Evolutionary conservation across 2,797 vertebrate genomes (phyloP).

Genomic region (Leptatherina wallacei): DNA sequence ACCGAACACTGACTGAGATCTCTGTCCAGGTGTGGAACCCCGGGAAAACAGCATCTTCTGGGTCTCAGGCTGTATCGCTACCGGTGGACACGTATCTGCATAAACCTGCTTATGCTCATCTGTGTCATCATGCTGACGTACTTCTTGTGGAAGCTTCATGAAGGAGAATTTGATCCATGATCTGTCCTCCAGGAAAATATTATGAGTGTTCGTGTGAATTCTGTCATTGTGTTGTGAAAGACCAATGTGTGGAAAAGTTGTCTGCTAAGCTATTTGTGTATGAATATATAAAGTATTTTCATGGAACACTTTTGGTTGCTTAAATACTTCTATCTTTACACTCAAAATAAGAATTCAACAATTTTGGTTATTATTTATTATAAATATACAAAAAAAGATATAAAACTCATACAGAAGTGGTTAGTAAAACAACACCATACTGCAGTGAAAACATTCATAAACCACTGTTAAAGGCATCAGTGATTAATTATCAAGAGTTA

Average conservation of each 20-base stretch:
- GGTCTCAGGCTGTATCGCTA: slow-evolving; percentile 60
- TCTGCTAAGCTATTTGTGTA: slow-evolving; percentile 11
- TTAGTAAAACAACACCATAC: slow-evolving; percentile 72
- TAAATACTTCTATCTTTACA: not conserved
- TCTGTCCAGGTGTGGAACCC: slow-evolving; percentile 56
- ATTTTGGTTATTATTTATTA: slow-evolving; percentile 70
- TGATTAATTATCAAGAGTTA: slow-evolving; percentile 53
- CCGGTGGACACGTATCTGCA: slow-evolving; percentile 61
- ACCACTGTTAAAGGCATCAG: slow-evolving; percentile 54
- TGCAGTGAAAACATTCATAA: slow-evolving; percentile 69
- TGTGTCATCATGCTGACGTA: slow-evolving; percentile 58
- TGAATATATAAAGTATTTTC: slow-evolving; percentile 22
- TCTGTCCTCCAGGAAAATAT: not conserved
- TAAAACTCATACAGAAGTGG: slow-evolving; percentile 71
- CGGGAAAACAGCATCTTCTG: slow-evolving; percentile 51
- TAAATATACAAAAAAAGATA: slow-evolving; percentile 75
- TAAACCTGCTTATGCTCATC: slow-evolving; percentile 65
- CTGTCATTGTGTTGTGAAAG: not conserved
- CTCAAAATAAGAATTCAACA: not conserved
- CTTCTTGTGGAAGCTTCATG: slow-evolving; percentile 63
- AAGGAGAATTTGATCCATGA: slow-evolving; percentile 33
- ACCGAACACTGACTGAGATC: not conserved
- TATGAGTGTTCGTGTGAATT: not conserved
- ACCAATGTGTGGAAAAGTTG: slow-evolving; percentile 6
- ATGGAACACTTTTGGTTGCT: not conserved